Conservation (phyloP, 2,113 vertebrate genomes). For the Syrrhaptes paradoxus region DNA sequence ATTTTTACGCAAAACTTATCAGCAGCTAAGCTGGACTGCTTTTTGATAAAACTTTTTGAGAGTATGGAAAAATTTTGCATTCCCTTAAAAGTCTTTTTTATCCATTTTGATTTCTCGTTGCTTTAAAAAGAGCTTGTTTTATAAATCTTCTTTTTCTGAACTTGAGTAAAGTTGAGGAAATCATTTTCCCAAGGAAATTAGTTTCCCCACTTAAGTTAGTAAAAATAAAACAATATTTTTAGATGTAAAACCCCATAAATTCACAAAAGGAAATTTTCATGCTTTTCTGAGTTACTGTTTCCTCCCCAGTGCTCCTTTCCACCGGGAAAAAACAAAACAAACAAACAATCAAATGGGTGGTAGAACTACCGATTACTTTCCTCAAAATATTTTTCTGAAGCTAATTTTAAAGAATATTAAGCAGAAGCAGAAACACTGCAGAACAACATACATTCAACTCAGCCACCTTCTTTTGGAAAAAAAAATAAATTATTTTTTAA, state of each 20-base stretch:
- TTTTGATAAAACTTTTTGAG: not conserved
- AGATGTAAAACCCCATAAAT: not conserved
- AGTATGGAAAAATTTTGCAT: fast-evolving
- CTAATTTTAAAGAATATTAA: not conserved
- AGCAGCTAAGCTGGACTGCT: not conserved
- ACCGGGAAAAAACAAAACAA: not conserved
- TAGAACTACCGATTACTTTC: not conserved
- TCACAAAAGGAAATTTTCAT: not conserved
- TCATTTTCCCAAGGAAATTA: not conserved
- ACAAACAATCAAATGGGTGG: not conserved
- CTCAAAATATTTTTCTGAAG: not conserved
- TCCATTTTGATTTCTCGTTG: not conserved
- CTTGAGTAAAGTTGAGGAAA: not conserved
- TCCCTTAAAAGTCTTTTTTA: not conserved
- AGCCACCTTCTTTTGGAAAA: fast-evolving
- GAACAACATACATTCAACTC: fast-evolving
- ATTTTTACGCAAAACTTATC: not conserved
- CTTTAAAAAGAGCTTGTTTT: not conserved
- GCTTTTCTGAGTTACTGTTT: not conserved
- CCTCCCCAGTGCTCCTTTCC: not conserved
- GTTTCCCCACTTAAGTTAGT: not conserved
- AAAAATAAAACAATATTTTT: not conserved
- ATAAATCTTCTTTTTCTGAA: not conserved
- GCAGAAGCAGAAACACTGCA: not conserved
- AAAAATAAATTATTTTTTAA: not conserved